Base-by-base conservation (phyloP, 2,888 invertebrate species). In the Troglohyphantes excavatus region DNA sequence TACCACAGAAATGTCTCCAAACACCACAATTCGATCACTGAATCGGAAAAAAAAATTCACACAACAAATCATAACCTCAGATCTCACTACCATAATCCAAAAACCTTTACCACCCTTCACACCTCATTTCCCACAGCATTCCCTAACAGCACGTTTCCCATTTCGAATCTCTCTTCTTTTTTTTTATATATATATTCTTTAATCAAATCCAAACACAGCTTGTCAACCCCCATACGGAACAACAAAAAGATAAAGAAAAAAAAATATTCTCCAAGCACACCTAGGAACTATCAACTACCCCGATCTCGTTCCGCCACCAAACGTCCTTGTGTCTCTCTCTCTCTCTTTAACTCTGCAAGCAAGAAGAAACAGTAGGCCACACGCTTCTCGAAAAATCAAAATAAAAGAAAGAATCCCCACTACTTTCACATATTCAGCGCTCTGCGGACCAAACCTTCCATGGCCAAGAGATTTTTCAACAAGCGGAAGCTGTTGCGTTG, bases 291-390 rank as follows among this genome's bases (percentile, higher is more conserved):
- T 72, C 46, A 46, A 46, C 21, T 21, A 72, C 23, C 63, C 29
- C 43, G 59, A 33, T 70, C 70, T 53, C 23, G 26, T 27, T 33
- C 59, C 53, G 27, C 17, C 39, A 79, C 59, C 27, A 33, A 61
- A 65, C 61, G 84, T 84, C 84, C 84, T 84, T 84, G 84, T 46
- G 83, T 43, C 83, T 59, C 39, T 6, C 9, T 6, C 3, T 7
- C 2, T 7, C 46, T 46, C 39, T 6, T 39, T 6, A 39, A 46
- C 2, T 7, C 46, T 46, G 3, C 13, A 46, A 13, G 33, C 33
- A 39, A 43, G 27, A 43, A 61, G 70, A 63, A 63, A 53, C 86
- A 86, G 86, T 86, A 86, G 78, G 78, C 78, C 86, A 86, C 85
- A 59, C 26, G 46, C 27, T 19, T 33, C 33, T 6, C 78, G 19